Conservation (phyloP, 2,888 invertebrate species). For the Amphipoea lucens region DNA sequence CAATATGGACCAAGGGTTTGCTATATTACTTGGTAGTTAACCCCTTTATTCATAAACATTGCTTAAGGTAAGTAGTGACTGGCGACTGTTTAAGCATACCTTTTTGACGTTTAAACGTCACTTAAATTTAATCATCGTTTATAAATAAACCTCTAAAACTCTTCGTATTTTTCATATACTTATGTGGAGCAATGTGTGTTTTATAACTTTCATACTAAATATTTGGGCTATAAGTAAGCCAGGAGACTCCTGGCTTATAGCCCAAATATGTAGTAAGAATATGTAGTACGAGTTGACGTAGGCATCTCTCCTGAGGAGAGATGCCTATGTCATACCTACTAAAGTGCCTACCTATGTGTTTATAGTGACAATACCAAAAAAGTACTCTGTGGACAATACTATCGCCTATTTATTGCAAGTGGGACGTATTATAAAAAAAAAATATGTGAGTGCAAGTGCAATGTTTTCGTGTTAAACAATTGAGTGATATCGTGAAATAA, state of each 20-base stretch:
- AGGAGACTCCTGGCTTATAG: too few species aligned
- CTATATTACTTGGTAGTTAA: neutral
- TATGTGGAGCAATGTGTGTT: neutral
- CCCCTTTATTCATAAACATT: neutral
- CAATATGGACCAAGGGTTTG: neutral
- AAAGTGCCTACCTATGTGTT: neutral
- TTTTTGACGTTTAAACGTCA: neutral
- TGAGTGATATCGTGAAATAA: slow-evolving; percentile 1
- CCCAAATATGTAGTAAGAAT: too few species aligned
- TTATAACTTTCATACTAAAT: neutral
- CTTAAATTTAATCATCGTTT: too few species aligned
- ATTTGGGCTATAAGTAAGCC: neutral
- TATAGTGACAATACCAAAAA: neutral
- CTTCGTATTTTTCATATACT: neutral
- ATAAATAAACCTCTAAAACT: neutral
- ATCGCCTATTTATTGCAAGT: neutral
- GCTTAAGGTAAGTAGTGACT: neutral
- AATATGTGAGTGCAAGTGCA: slow-evolving; percentile 5
- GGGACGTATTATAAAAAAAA: neutral
- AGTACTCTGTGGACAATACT: too few species aligned
- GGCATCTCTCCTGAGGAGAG: neutral
- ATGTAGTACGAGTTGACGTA: too few species aligned
- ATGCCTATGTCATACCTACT: neutral
- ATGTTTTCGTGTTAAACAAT: neutral
- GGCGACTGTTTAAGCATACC: neutral